phyloP scores from a whole-genome alignment of 2,888 invertebrate genomes.

The Exephanes ischioxanthus region DNA sequence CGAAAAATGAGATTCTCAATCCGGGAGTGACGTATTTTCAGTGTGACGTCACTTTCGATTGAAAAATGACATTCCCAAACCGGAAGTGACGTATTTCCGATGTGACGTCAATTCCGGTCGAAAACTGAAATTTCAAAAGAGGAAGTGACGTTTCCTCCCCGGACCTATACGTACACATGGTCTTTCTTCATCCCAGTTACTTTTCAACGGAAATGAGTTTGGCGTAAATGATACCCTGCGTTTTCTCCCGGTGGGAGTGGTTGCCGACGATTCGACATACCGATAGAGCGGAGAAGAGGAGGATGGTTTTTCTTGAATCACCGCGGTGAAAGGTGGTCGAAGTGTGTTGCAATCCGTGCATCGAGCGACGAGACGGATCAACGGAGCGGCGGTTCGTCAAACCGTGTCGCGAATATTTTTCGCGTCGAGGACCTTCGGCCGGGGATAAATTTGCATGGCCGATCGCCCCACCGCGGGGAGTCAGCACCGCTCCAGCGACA shows the following conservation, averaged over 20 bases:
- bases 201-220: no score
- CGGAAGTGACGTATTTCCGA: no score
- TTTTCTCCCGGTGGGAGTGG: not conserved
- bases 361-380: not conserved
- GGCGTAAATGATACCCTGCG: not conserved
- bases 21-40: no score
- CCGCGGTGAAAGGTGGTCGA: constrained; percentile 51
- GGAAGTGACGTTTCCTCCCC: no score
- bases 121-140: no score
- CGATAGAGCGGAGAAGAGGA: not conserved
- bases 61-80: no score
- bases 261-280: not conserved
- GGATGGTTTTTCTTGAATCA: constrained; percentile 37
- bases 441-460: not conserved
- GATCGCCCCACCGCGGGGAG: not conserved
- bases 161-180: no score
- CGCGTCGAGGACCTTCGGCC: not conserved
- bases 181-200: no score
- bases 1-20: no score
- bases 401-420: not conserved
- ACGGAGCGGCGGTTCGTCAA: not conserved
- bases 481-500: not conserved
- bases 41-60: no score
- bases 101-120: no score
- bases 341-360: constrained; percentile 21